Evolutionary conservation across 2,113 vertebrate genomes (phyloP), one percentile per base, ranked within the genome.

Genomic region (Caretta caretta): DNA sequence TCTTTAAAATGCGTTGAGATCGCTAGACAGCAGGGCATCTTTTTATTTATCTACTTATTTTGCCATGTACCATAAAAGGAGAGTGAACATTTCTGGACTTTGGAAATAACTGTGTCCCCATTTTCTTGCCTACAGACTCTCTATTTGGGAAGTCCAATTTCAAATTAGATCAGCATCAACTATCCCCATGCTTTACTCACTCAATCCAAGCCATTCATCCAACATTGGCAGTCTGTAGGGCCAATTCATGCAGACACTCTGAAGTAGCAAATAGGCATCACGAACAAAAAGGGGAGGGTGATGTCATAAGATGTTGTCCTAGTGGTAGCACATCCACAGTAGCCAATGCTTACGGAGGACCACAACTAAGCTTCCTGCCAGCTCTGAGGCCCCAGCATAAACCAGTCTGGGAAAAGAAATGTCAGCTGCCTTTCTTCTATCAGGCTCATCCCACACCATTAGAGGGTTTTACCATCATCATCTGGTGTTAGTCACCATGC

Each of bases 261-360:
- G 72, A 92, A 81, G 88, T 75, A 79, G 87, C 80, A 87, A 78
- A 49, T 46, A 80, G 38, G 35, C 42, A 24, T 25, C 38, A 25
- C 20, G 38, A 42, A 42, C 27, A 92, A 57, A 19, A 94, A 48
- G 10, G 9, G 89, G 86, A 42, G 10, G 89, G 86, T 38, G 78
- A 0, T 38, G 80, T n/a, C 29, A 5, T 48, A 83, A 65, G 75
- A 24, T 72, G 89, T 69, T 0, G 0, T 29, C 89, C 79, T 87
- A 78, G 78, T 75, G 5, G 19, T 94, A 93, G 89, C 89, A 88
- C 59, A 90, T 54, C 92, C 90, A 88, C 29, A 93, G 90, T 86
- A 97, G 42, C 75, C 75, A 97, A 94, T 50, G 31, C 87, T 96
- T 85, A 69, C 29, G 93, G 75, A 38, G 83, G 87, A 93, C 89